phyloP scores from a whole-genome alignment of 2,797 vertebrate genomes.

The Rhabdomys pumilio region DNA sequence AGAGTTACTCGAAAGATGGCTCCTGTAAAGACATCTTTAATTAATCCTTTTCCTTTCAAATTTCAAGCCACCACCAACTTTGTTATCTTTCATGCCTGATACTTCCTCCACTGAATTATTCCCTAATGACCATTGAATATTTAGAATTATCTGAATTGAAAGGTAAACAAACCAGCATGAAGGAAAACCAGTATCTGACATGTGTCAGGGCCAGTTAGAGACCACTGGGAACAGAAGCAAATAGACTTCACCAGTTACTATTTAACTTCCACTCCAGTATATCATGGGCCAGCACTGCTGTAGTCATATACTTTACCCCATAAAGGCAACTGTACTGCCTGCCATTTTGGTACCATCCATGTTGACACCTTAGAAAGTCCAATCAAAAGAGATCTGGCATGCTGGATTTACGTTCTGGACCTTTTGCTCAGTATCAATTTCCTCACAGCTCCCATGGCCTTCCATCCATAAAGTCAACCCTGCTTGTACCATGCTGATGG shows the following conservation, averaged over 20 bases:
- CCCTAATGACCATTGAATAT: background rate
- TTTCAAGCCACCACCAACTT: conserved; percentile 45
- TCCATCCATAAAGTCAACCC: background rate
- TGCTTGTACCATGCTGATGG: background rate
- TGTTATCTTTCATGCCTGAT: background rate
- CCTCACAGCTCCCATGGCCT: background rate
- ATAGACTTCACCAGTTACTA: background rate
- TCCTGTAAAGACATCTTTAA: conserved; percentile 44
- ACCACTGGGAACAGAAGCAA: background rate
- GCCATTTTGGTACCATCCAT: background rate
- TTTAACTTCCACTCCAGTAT: background rate
- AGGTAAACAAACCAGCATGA: conserved; percentile 10
- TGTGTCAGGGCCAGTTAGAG: background rate
- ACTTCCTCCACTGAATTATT: conserved; percentile 6
- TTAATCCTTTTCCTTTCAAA: conserved; percentile 25
- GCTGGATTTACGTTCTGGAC: background rate
- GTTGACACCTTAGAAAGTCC: background rate
- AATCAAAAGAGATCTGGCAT: background rate
- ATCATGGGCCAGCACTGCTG: background rate
- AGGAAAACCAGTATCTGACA: background rate
- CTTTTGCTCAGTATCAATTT: background rate
- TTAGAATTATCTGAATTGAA: background rate
- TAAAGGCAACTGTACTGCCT: background rate
- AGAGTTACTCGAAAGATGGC: background rate
- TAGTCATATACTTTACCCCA: no score